Evolutionary conservation across 2,113 vertebrate species (phyloP).

Genomic region (Psilopsiagon aurifrons): DNA sequence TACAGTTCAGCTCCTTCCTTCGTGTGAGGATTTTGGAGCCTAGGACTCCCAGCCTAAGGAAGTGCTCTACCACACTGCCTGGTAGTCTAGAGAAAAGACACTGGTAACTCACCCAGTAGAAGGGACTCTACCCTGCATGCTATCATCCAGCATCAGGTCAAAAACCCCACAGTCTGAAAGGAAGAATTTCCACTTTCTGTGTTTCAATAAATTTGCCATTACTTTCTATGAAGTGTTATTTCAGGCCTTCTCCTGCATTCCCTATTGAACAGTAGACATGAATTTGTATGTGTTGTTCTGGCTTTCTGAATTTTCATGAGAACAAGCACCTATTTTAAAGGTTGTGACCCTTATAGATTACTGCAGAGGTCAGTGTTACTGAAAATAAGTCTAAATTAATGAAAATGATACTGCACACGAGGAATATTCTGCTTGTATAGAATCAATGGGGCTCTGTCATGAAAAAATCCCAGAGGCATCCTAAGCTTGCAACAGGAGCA

Average conservation of each 20-base stretch:
- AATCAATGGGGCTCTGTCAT: not conserved
- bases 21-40: not conserved
- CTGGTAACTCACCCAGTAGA: not conserved
- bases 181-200: not conserved
- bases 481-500: not conserved
- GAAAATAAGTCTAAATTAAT: not conserved
- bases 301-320: not conserved
- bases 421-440: not conserved
- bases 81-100: not conserved
- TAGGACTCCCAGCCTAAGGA: not conserved
- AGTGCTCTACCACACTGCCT: not conserved
- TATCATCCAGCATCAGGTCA: not conserved
- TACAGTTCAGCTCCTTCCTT: not conserved
- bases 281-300: not conserved
- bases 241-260: not conserved
- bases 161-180: not conserved
- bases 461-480: not conserved
- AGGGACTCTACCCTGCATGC: not conserved
- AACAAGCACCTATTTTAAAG: not conserved
- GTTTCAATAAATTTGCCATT: not conserved
- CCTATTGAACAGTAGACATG: not conserved
- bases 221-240: not conserved
- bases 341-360: not conserved
- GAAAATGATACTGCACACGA: not conserved
- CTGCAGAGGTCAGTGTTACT: not conserved